Base-by-base conservation (phyloP, 2,113 vertebrate species). In the Alces alces region DNA sequence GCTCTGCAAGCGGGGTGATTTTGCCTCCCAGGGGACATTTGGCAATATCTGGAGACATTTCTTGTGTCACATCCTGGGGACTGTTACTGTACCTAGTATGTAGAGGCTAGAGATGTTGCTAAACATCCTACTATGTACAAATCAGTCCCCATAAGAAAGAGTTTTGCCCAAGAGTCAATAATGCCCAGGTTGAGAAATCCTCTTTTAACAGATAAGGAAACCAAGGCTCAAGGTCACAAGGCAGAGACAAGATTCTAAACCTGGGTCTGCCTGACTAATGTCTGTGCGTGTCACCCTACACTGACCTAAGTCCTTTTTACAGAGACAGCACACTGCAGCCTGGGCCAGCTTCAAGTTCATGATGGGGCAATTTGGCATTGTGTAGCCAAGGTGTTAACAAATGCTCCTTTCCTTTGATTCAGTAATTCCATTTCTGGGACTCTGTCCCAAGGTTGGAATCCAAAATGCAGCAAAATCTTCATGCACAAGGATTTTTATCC, bases 341-440 rank as follows among this genome's bases (percentile, higher is more conserved):
- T 1, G 1, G 1, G 52, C 61, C 78, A 39, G 50, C 16, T 89
- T 39, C 57, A 25, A 52, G 25, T 60, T n/a, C 27, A 3, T 36
- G 64, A 16, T 13, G n/a, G 84, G 79, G 84, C 85, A 45, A 76
- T 45, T 55, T 57, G 61, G 73, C 89, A 73, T 36, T 14, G n/a
- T 15, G 83, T 9, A 43, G 86, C 78, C 52, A 86, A 73, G 70
- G 79, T 83, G 66, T 91, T 93, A 85, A 86, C 11, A 8, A 58
- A 58, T 0, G 9, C 7, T 33, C 23, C 78, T 82, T 93, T 16
- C 33, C 89, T 86, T 84, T 21, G 33, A 89, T 28, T 60, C 57
- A 43, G 45, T 93, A 93, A 97, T 86, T 93, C 96, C 45, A 28
- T 55, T 96, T 96, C 96, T 95, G 96, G 96, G 97, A 98, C 15